Evolutionary conservation across 2,797 vertebrate genomes (phyloP).

Genomic region (Propithecus perrieri): DNA sequence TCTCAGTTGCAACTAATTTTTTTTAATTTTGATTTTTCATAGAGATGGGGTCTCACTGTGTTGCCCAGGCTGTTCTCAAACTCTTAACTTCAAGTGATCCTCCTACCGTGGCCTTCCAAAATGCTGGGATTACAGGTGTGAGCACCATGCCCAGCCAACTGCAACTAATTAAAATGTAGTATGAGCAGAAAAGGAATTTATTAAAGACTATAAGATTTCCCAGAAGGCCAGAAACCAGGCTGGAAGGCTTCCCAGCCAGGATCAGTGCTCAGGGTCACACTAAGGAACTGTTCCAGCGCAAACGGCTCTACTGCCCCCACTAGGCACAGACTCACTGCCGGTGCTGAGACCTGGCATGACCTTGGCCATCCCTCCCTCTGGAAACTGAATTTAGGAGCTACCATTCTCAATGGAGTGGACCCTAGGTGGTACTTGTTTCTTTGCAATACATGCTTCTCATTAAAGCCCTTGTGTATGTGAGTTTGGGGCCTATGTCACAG

Average conservation of each 20-base stretch:
- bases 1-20: background rate
- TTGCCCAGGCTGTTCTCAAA: too few species aligned
- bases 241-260: background rate
- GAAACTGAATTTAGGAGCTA: background rate
- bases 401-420: background rate
- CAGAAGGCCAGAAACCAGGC: background rate
- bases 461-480: background rate
- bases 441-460: background rate
- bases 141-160: background rate
- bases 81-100: too few species aligned
- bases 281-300: background rate
- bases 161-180: background rate
- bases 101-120: too few species aligned
- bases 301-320: background rate
- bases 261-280: too few species aligned
- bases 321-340: background rate
- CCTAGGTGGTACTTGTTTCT: background rate
- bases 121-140: too few species aligned
- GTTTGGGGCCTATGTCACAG: background rate
- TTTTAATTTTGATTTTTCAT: too few species aligned
- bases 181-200: background rate
- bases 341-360: background rate
- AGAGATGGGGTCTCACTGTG: too few species aligned
- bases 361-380: background rate
- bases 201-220: background rate